These are phyloP conservation scores for Acleris laterana DNA, from an alignment of 2,888 invertebrate genomes.

Conservation along the genomic window DNA sequence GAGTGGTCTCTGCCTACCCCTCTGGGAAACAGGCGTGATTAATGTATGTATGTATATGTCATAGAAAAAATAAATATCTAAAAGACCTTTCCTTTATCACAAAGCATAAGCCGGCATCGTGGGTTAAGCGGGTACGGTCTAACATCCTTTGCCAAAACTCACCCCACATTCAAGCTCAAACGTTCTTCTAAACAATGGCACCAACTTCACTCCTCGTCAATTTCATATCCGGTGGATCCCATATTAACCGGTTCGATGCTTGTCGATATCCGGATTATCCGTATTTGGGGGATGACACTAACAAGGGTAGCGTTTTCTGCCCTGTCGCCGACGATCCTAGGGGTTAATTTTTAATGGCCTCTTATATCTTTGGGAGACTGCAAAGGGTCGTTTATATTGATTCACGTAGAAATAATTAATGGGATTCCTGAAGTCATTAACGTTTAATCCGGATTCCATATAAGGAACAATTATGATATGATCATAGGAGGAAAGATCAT, in stretches of 20 bases:
- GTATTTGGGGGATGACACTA: conserved; percentile 72
- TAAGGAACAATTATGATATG: no score
- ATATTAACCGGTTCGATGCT: conserved; percentile 63
- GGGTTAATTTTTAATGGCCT: conserved; percentile 37
- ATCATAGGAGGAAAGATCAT: no score
- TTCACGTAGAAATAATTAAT: background rate
- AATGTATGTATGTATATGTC: no score
- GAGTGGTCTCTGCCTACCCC: no score
- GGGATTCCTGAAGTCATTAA: background rate
- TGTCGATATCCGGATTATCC: conserved; percentile 70
- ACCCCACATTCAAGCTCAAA: background rate
- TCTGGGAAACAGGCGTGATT: no score
- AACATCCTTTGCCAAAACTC: background rate
- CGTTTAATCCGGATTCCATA: background rate
- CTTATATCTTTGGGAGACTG: conserved; percentile 30
- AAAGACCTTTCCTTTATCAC: no score
- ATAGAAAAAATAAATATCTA: no score
- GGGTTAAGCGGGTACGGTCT: no score
- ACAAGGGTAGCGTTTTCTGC: conserved; percentile 73
- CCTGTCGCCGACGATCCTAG: conserved; percentile 45
- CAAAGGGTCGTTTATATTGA: background rate
- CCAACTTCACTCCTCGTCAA: conserved; percentile 31
- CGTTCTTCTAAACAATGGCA: conserved; percentile 18
- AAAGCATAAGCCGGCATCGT: no score
- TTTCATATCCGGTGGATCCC: conserved; percentile 33